Evolutionary conservation across 1,140 invertebrate genomes (phyloP).

Genomic region (Sycophaga agraensis): DNA sequence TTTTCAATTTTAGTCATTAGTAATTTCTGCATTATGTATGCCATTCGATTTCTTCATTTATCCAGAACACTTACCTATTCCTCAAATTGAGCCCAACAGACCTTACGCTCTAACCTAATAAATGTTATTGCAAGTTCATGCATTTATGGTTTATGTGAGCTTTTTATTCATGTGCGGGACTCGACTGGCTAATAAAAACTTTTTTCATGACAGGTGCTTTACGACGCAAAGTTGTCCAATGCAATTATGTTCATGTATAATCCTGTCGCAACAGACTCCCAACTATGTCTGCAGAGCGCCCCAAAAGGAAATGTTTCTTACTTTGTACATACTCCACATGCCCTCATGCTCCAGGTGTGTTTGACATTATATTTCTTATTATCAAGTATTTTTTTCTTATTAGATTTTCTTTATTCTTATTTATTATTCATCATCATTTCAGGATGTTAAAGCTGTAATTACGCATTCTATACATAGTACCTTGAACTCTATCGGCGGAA

Average conservation of each 20-base stretch:
- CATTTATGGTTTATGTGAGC: too few relatives aligned
- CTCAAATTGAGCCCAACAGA: too few relatives aligned
- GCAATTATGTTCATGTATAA: constrained; percentile 99
- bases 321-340: constrained; percentile 98
- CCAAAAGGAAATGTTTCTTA: constrained; percentile 95
- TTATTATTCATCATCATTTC: constrained; percentile 39
- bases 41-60: too few relatives aligned
- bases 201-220: constrained; percentile 75
- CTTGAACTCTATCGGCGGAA: constrained; percentile 97
- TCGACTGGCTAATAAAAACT: constrained; percentile 7
- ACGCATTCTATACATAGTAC: constrained; percentile 99
- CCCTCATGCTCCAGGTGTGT: constrained; percentile 92
- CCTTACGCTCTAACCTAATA: too few relatives aligned
- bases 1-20: too few relatives aligned
- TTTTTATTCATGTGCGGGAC: too few relatives aligned
- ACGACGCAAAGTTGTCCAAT: constrained; percentile 95
- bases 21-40: too few relatives aligned
- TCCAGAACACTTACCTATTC: too few relatives aligned
- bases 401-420: background rate
- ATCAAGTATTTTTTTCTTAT: background rate
- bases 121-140: too few relatives aligned
- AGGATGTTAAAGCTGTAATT: constrained; percentile 98
- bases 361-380: background rate
- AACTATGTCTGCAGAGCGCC: constrained; percentile 95
- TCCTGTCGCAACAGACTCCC: constrained; percentile 96